phyloP scores from a whole-genome alignment of 2,113 vertebrate species.

The Artemisiospiza belli region DNA sequence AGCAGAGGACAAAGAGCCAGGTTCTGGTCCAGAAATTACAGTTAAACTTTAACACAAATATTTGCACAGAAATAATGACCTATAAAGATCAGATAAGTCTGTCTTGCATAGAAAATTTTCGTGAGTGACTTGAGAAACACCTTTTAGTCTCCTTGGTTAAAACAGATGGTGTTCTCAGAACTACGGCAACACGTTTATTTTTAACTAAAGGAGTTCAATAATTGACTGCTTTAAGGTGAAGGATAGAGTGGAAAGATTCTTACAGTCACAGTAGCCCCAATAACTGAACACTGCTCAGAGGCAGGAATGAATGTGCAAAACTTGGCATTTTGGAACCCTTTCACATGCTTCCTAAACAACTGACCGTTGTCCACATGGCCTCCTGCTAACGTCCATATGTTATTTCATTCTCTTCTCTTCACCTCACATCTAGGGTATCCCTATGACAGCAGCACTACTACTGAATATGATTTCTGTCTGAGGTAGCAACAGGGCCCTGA shows the following conservation, averaged over 20 bases:
- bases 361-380: not conserved
- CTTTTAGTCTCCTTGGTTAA: not conserved
- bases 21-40: not conserved
- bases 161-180: not conserved
- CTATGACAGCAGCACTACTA: not conserved
- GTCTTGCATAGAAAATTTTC: not conserved
- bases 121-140: not conserved
- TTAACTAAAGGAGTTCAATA: not conserved
- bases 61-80: not conserved
- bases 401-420: not conserved
- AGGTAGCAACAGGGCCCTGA: not conserved
- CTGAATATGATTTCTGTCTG: not conserved
- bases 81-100: not conserved
- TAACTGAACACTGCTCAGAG: not conserved
- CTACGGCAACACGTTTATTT: not conserved
- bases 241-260: not conserved
- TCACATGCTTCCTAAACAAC: not conserved
- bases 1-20: not conserved
- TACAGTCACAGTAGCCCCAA: not conserved
- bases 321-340: not conserved
- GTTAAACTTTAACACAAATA: not conserved
- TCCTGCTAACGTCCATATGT: not conserved
- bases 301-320: not conserved
- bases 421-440: not conserved
- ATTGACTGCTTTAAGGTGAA: not conserved